A percentile compares a stretch with the other conserved stretches of the same genome.
These are phyloP conservation scores for Lutjanus erythropterus DNA, from an alignment of 2,113 vertebrate genomes.

Conservation along the genomic window DNA sequence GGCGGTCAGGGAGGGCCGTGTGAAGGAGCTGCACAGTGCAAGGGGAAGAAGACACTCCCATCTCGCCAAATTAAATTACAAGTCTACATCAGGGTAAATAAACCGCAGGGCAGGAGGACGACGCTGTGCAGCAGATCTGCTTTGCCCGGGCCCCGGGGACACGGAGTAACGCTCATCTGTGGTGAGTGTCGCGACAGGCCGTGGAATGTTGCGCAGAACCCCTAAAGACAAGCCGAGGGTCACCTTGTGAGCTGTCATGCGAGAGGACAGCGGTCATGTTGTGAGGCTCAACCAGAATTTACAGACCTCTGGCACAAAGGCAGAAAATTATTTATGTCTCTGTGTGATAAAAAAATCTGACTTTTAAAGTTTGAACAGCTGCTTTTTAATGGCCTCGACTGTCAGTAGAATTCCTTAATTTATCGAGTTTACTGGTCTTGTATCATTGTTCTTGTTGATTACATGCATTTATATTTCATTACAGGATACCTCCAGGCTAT, in stretches of 20 bases:
- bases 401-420: neutral
- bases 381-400: neutral
- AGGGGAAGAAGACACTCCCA: slow-evolving; percentile 58
- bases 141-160: slow-evolving; percentile 14
- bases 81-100: slow-evolving; percentile 45
- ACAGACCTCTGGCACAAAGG: slow-evolving; percentile 24
- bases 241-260: slow-evolving; percentile 36
- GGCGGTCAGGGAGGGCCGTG: neutral
- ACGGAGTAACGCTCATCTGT: slow-evolving; percentile 48
- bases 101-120: slow-evolving; percentile 22
- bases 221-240: slow-evolving; percentile 51
- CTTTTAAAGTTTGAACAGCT: neutral
- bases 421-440: neutral
- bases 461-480: neutral
- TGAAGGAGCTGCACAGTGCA: slow-evolving; percentile 34
- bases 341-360: neutral
- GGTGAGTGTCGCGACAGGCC: slow-evolving; percentile 20
- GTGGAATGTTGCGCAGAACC: slow-evolving; percentile 9
- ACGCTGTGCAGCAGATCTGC: slow-evolving; percentile 33
- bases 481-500: neutral
- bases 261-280: slow-evolving; percentile 37
- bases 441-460: neutral
- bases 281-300: slow-evolving; percentile 1
- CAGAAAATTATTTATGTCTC: neutral
- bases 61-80: slow-evolving; percentile 68